Evolutionary conservation across 2,797 vertebrate genomes (phyloP), one percentile per base, ranked within the genome.

Genomic region (Harpagifer antarcticus): DNA sequence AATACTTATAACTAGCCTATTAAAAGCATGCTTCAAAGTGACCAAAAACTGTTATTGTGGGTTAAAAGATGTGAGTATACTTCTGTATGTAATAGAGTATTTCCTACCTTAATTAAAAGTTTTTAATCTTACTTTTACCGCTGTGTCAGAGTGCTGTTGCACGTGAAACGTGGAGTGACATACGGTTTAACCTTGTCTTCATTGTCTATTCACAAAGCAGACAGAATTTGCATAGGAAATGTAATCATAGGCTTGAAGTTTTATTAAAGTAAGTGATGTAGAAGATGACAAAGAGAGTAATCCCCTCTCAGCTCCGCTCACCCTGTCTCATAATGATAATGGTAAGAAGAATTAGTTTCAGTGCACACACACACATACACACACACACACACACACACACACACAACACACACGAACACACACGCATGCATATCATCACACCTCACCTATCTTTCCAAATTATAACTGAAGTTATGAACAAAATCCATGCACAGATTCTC

Each of bases 211-310:
- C 88, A 37, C 20, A 3, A 31, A 31, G 74, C 77, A 37, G 55
- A 60, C 69, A 62, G 63, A 72, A 84, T 92, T 85, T 88, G 85
- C 85, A 84, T 87, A 84, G 79, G 85, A 89, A 92, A 91, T 89
- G 88, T 90, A 92, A 93, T 92, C 89, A 91, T 76, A 45, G 82
- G 78, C 83, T 78, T 76, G 76, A 87, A 88, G 90, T 90, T 92
- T 92, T 92, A 90, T 93, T 88, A 93, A 92, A 91, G 85, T 84
- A 91, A 92, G 89, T 89, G 84, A 91, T 90, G 88, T 92, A 68
- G 86, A 91, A 85, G 85, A 88, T 86, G 85, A 89, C 80, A 87
- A 76, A 88, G 89, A 84, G 89, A 75, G 82, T 91, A 91, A 93
- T 84, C 87, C 92, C 77, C 84, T 81, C 85, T 77, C 90, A 78